Conservation (phyloP, 2,888 invertebrate genomes). For the Hypolimnas misippus region DNA sequence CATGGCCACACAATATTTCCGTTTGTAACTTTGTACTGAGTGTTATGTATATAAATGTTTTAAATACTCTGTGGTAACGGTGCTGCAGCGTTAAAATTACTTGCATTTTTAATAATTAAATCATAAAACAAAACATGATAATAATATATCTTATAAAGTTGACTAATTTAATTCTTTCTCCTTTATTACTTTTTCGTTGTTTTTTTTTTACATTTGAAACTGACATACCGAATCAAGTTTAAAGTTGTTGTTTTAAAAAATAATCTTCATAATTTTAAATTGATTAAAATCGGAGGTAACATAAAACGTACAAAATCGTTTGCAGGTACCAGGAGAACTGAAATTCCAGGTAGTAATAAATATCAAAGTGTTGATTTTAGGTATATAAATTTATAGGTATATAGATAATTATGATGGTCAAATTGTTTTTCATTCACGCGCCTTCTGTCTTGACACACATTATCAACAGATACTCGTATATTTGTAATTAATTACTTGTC, state of each 20-base stretch:
- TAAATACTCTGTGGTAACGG: not conserved
- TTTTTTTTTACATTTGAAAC: too few relatives aligned
- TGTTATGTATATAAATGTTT: conserved; percentile 8
- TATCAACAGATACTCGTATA: conserved; percentile 27
- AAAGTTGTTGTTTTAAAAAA: too few relatives aligned
- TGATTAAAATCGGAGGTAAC: too few relatives aligned
- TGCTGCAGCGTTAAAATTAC: too few relatives aligned
- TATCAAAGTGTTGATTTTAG: conserved; percentile 12
- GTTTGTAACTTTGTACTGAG: conserved; percentile 6
- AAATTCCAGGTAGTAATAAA: not conserved
- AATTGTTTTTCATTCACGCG: conserved; percentile 23
- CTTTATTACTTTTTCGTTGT: too few relatives aligned
- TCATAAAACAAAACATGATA: too few relatives aligned
- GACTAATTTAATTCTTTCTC: too few relatives aligned
- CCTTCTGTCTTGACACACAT: conserved; percentile 43
- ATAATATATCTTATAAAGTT: too few relatives aligned
- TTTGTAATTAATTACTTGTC: conserved; percentile 40
- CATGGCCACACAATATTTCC: conserved; percentile 25
- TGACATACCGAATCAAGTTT: too few relatives aligned
- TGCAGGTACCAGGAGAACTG: not conserved
- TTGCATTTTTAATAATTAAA: too few relatives aligned
- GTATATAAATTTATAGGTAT: conserved; percentile 5
- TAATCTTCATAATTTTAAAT: too few relatives aligned
- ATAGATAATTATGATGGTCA: not conserved
- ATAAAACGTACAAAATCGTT: too few relatives aligned